Evolutionary conservation across 2,797 vertebrate genomes (phyloP).

Genomic region (Fistularia commersonii): DNA sequence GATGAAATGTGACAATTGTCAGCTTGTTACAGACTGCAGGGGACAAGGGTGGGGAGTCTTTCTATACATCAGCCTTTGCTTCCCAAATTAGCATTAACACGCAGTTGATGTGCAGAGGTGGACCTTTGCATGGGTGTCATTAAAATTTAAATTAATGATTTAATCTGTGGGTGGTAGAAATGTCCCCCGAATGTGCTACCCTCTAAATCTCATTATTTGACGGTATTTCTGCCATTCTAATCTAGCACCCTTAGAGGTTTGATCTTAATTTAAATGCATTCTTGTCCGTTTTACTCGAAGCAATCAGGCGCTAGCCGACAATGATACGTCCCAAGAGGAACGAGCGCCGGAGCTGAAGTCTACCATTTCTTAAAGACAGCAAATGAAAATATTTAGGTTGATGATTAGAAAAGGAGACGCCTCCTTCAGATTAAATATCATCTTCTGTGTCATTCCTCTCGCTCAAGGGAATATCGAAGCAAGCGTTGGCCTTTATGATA

Average conservation of each 20-base stretch:
- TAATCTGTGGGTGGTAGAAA: constrained; percentile 30
- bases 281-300: constrained; percentile 20
- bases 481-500: constrained; percentile 47
- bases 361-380: constrained; percentile 41
- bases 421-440: constrained; percentile 49
- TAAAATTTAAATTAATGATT: constrained; percentile 47
- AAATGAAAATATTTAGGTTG: constrained; percentile 58
- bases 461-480: constrained; percentile 64
- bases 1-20: constrained; percentile 13
- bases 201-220: constrained; percentile 28
- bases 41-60: background rate
- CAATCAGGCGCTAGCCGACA: constrained; percentile 36
- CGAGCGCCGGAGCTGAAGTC: constrained; percentile 17
- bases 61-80: constrained; percentile 1
- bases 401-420: constrained; percentile 52
- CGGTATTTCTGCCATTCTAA: constrained; percentile 30
- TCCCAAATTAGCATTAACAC: constrained; percentile 20
- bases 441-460: constrained; percentile 30
- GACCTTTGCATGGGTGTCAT: constrained; percentile 18
- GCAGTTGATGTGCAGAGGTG: constrained; percentile 21
- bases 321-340: constrained; percentile 30
- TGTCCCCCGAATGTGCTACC: constrained; percentile 16
- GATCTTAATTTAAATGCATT: constrained; percentile 24
- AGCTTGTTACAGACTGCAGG: constrained; percentile 5
- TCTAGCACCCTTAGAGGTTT: constrained; percentile 12